phyloP scores from a whole-genome alignment of 35 echinoderm and acorn worm species.

The Chiridota heheva region DNA sequence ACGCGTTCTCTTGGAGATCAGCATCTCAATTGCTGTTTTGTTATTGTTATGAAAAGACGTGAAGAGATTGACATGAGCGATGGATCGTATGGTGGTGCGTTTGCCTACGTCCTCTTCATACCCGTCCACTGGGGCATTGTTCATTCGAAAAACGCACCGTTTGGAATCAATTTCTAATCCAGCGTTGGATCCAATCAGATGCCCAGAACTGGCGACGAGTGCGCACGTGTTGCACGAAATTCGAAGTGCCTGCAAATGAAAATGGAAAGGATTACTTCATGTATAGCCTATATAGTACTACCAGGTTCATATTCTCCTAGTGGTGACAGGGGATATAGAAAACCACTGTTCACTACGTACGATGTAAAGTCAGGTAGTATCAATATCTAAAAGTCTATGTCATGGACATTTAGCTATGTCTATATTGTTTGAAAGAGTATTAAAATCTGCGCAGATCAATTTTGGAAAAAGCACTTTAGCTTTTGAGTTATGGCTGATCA shows the following conservation, averaged over 20 bases:
- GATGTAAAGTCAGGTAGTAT: too few relatives aligned
- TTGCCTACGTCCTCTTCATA: constrained; percentile 80
- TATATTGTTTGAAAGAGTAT: neutral
- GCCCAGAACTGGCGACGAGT: constrained; percentile 86
- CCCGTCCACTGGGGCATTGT: constrained; percentile 76
- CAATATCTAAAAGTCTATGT: neutral
- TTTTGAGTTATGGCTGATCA: too few relatives aligned
- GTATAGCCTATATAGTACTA: neutral
- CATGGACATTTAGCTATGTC: neutral
- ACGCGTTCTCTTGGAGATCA: constrained; percentile 46
- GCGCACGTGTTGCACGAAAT: constrained; percentile 76
- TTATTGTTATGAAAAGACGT: constrained; percentile 49
- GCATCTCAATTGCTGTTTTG: constrained; percentile 45
- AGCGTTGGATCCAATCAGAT: constrained; percentile 63
- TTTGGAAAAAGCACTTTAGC: too few relatives aligned
- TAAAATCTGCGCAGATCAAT: too few relatives aligned
- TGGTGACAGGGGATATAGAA: neutral
- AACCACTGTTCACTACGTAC: neutral
- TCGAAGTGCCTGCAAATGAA: constrained; percentile 49
- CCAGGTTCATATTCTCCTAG: neutral
- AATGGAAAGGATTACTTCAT: neutral
- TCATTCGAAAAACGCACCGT: constrained; percentile 92
- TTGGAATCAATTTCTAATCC: constrained; percentile 78
- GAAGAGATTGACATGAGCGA: constrained; percentile 79
- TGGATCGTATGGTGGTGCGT: constrained; percentile 79